Conservation (phyloP, 2,888 invertebrate species). For the Chydorus sphaericus region DNA sequence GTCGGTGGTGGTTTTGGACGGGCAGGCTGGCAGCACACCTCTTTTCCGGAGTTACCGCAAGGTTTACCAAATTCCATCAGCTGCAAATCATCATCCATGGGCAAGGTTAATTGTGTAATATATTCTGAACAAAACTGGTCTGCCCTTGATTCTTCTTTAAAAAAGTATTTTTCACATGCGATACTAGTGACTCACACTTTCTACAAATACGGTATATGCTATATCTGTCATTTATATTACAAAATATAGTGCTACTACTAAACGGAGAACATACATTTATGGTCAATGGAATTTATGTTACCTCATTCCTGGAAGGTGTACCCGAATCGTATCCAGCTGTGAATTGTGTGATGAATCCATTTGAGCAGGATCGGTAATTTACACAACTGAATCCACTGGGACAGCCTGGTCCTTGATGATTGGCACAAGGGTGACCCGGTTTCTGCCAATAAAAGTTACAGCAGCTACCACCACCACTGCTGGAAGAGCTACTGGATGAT, state of each 20-base stretch:
- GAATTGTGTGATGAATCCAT: constrained; percentile 4
- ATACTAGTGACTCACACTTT: too few relatives aligned
- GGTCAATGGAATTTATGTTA: too few relatives aligned
- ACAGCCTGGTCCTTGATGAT: constrained; percentile 12
- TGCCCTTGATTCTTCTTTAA: too few relatives aligned
- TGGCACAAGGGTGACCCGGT: constrained; percentile 13
- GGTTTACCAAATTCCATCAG: constrained; percentile 10
- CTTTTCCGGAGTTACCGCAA: constrained; percentile 9
- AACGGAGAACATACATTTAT: background rate
- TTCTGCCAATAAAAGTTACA: constrained; percentile 5
- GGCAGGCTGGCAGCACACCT: constrained; percentile 8
- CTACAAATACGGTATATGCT: too few relatives aligned
- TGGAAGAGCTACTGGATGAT: background rate
- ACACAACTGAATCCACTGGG: constrained; percentile 10
- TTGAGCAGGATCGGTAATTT: constrained; percentile 7
- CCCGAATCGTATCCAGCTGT: background rate
- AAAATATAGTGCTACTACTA: too few relatives aligned
- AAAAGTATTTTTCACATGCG: too few relatives aligned
- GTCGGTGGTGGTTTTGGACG: background rate
- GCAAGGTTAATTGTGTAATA: too few relatives aligned
- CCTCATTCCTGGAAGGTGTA: constrained; percentile 5
- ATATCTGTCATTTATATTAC: too few relatives aligned
- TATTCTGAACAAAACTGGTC: too few relatives aligned
- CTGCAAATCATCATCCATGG: too few relatives aligned
- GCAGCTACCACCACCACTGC: background rate